Evolutionary conservation across 2,888 invertebrate genomes (phyloP).

Genomic region (Nomada hirtipes): DNA sequence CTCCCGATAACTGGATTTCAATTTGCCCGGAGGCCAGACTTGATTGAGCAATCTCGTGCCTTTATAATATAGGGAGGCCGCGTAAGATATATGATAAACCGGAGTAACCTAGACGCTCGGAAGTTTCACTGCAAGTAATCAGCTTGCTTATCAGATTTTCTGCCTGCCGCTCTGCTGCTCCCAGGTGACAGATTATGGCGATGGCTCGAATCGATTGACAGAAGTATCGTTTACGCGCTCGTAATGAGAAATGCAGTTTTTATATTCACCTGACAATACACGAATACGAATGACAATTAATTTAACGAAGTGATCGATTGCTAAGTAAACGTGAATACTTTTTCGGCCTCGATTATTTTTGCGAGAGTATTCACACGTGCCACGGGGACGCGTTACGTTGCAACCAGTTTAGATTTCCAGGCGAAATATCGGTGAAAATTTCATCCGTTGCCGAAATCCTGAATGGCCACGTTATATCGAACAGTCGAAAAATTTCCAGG

Average conservation of each 20-base stretch:
- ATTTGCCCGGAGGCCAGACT: constrained; percentile 60
- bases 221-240: background rate
- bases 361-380: background rate
- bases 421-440: background rate
- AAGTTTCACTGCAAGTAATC: constrained; percentile 49
- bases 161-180: background rate
- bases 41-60: constrained; percentile 68
- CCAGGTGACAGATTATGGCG: constrained; percentile 30
- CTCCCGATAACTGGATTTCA: constrained; percentile 68
- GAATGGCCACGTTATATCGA: constrained; percentile 13
- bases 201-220: background rate
- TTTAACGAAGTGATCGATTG: too few relatives aligned
- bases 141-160: constrained; percentile 55
- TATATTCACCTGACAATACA: too few relatives aligned
- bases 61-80: constrained; percentile 57
- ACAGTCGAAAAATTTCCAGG: constrained; percentile 24
- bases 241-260: too few relatives aligned
- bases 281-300: too few relatives aligned
- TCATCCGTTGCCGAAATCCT: constrained; percentile 1
- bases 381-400: background rate
- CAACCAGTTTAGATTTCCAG: background rate
- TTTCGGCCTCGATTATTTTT: too few relatives aligned
- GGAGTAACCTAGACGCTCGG: constrained; percentile 43
- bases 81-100: constrained; percentile 65
- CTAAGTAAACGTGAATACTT: too few relatives aligned